These are phyloP conservation scores for Nebria brevicollis DNA, from an alignment of 2,888 invertebrate genomes.

Conservation along the genomic window DNA sequence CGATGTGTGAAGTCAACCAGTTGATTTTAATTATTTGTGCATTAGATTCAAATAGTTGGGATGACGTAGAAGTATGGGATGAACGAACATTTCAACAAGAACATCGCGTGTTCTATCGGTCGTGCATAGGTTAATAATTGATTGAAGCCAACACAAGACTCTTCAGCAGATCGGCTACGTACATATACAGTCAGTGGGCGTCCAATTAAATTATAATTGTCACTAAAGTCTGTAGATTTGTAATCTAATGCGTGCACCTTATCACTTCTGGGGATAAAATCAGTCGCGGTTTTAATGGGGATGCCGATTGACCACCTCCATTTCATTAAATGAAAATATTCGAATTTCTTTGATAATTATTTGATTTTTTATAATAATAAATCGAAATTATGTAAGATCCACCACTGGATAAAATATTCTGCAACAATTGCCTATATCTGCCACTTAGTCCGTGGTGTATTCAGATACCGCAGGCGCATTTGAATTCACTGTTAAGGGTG, in stretches of 20 bases:
- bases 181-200: constrained; percentile 27
- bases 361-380: too few species aligned
- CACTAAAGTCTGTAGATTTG: constrained; percentile 29
- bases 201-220: constrained; percentile 46
- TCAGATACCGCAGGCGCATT: constrained; percentile 18
- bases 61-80: neutral
- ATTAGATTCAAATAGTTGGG: neutral
- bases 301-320: too few species aligned
- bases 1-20: neutral
- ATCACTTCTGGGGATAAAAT: constrained; percentile 16
- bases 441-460: neutral
- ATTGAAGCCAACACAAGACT: constrained; percentile 27
- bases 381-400: neutral
- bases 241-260: constrained; percentile 30
- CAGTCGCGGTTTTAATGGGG: neutral
- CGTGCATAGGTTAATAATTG: constrained; percentile 43
- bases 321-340: too few species aligned
- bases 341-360: too few species aligned
- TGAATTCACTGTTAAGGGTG: constrained; percentile 16
- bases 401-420: neutral
- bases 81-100: neutral
- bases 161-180: constrained; percentile 22
- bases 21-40: neutral
- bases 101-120: constrained; percentile 16
- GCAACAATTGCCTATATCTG: neutral